Percentiles rank a stretch among this genome's conserved stretches.
Evolutionary conservation across 2,888 invertebrate genomes (phyloP).

Genomic region (Sinelater perroti): DNA sequence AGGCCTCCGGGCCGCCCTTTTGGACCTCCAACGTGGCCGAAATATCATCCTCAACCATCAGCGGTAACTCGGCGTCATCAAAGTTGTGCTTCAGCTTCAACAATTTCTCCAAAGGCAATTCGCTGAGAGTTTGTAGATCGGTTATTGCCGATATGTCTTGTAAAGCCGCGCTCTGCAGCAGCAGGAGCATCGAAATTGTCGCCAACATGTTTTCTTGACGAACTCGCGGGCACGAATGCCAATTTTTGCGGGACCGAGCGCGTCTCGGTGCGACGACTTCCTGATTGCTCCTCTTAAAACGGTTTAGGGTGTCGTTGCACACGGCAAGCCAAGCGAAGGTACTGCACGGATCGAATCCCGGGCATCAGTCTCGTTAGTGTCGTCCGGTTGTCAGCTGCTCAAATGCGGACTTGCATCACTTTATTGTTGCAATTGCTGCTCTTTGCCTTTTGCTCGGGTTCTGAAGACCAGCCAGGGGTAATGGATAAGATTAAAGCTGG

Average conservation of each 20-base stretch:
- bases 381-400: background rate
- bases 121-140: conserved; percentile 68
- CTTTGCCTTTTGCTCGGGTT: conserved; percentile 2
- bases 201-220: conserved; percentile 9
- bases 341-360: background rate
- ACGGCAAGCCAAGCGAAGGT: conserved; percentile 40
- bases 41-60: conserved; percentile 15
- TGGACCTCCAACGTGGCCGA: conserved; percentile 9
- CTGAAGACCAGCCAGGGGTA: conserved; percentile 49
- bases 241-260: background rate
- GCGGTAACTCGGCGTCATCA: conserved; percentile 32
- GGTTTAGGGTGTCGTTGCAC: conserved; percentile 38
- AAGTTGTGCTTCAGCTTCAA: conserved; percentile 68
- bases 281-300: conserved; percentile 23
- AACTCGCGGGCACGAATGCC: conserved; percentile 3
- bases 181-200: conserved; percentile 2
- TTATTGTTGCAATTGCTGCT: conserved; percentile 2
- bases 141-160: conserved; percentile 52
- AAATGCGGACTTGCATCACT: conserved; percentile 11
- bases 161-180: conserved; percentile 16
- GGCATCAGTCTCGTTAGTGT: conserved; percentile 14
- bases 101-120: conserved; percentile 74
- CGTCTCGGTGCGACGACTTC: conserved; percentile 2
- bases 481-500: conserved; percentile 62
- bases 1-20: conserved; percentile 47